Percentiles rank a stretch among this genome's conserved stretches.
Evolutionary conservation across 2,113 vertebrate genomes (phyloP).

Genomic region (Oncorhynchus mykiss): DNA sequence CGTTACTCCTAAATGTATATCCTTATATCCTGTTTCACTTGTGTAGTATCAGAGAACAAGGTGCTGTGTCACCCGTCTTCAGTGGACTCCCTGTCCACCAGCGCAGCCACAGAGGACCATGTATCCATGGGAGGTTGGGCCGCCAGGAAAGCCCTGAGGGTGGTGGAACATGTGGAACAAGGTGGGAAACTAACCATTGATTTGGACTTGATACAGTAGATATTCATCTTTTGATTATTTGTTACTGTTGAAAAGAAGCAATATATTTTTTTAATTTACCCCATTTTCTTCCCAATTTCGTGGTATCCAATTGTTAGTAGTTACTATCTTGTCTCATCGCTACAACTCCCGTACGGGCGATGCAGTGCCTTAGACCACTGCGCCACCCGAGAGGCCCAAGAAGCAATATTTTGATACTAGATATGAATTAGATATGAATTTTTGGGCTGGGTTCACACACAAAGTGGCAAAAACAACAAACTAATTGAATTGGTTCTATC

Average conservation of each 20-base stretch:
- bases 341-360: too few relatives aligned
- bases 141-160: conserved; percentile 92
- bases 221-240: background rate
- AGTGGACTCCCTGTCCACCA: conserved; percentile 97
- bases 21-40: background rate
- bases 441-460: too few relatives aligned
- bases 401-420: too few relatives aligned
- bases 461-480: too few relatives aligned
- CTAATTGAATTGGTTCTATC: too few relatives aligned
- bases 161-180: conserved; percentile 95
- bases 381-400: background rate
- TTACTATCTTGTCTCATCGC: too few relatives aligned
- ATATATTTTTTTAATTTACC: too few relatives aligned
- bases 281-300: too few relatives aligned
- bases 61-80: conserved; percentile 95
- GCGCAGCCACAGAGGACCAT: conserved; percentile 94
- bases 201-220: background rate
- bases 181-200: conserved; percentile 67
- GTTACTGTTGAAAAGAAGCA: background rate
- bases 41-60: conserved; percentile 96
- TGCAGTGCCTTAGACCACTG: too few relatives aligned
- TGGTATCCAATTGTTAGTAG: too few relatives aligned
- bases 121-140: conserved; percentile 99
- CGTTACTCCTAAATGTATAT: too few relatives aligned
- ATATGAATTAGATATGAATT: too few relatives aligned